These are phyloP conservation scores for Muschampia plurimacula DNA, from an alignment of 2,888 invertebrate genomes.

Conservation along the genomic window DNA sequence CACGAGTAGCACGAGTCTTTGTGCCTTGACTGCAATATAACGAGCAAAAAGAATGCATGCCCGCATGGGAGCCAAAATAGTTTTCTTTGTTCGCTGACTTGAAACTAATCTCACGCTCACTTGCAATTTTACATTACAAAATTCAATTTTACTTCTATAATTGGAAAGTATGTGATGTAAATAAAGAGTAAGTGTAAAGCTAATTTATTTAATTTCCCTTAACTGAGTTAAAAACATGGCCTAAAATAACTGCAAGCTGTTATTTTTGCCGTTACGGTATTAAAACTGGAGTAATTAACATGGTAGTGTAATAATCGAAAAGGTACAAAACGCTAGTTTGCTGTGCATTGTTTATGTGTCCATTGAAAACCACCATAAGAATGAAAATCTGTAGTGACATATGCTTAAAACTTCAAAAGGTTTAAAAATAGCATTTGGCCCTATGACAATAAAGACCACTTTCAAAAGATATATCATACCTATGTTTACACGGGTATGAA, in stretches of 20 bases:
- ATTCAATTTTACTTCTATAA: not conserved
- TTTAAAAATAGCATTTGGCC: conserved; percentile 38
- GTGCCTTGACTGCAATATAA: conserved; percentile 55
- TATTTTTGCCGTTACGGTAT: not conserved
- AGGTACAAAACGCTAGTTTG: conserved; percentile 46
- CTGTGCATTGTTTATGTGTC: too few relatives aligned
- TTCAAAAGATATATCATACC: conserved; percentile 29
- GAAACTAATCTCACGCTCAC: conserved; percentile 21
- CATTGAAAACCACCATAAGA: conserved; percentile 69
- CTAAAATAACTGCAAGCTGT: too few relatives aligned
- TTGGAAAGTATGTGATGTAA: not conserved
- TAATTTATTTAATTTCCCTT: too few relatives aligned
- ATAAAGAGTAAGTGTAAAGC: not conserved
- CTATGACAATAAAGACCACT: conserved; percentile 46
- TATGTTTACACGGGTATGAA: conserved; percentile 80
- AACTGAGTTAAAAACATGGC: too few relatives aligned
- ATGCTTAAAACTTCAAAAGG: conserved; percentile 58
- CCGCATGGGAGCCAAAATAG: conserved; percentile 50
- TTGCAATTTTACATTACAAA: conserved; percentile 14
- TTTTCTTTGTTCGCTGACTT: conserved; percentile 71
- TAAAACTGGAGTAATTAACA: too few relatives aligned
- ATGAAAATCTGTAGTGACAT: conserved; percentile 72
- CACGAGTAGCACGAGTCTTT: conserved; percentile 37
- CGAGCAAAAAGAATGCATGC: conserved; percentile 53
- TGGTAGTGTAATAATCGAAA: too few relatives aligned